These are phyloP conservation scores for Mandrillus leucophaeus DNA, from an alignment of 2,113 vertebrate genomes.

Conservation along the genomic window DNA sequence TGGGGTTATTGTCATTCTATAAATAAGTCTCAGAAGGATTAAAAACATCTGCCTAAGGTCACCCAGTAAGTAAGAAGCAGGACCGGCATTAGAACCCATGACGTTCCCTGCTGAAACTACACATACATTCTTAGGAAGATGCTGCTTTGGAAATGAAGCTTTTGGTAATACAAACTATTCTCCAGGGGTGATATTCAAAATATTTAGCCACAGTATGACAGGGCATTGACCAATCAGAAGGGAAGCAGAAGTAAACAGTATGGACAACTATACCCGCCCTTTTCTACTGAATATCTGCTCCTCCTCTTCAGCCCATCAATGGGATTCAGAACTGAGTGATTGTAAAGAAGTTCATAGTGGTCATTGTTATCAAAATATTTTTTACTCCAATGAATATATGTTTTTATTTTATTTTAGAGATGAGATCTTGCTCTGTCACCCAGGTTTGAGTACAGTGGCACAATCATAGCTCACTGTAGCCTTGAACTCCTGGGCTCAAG, in stretches of 20 bases:
- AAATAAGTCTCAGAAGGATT: neutral
- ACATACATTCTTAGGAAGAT: neutral
- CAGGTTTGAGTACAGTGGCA: too few species aligned
- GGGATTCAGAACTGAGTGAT: neutral
- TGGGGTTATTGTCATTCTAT: neutral
- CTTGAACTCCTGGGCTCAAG: too few species aligned
- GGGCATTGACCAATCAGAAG: neutral
- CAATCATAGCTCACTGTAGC: too few species aligned
- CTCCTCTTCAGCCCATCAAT: neutral
- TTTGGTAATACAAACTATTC: neutral
- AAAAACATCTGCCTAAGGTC: neutral
- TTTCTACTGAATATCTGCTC: neutral
- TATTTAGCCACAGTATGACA: neutral
- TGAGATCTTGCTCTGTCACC: too few species aligned
- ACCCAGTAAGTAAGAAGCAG: neutral
- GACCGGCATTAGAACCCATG: neutral
- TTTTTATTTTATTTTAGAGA: too few species aligned
- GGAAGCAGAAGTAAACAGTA: neutral
- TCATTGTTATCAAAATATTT: neutral
- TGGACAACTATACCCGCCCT: accelerated
- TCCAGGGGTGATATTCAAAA: neutral
- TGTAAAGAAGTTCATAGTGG: neutral
- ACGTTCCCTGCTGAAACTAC: neutral
- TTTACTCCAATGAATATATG: neutral
- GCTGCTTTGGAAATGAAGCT: neutral